Evolutionary conservation across 2,113 vertebrate species (phyloP).

Genomic region (Trachemys scripta): DNA sequence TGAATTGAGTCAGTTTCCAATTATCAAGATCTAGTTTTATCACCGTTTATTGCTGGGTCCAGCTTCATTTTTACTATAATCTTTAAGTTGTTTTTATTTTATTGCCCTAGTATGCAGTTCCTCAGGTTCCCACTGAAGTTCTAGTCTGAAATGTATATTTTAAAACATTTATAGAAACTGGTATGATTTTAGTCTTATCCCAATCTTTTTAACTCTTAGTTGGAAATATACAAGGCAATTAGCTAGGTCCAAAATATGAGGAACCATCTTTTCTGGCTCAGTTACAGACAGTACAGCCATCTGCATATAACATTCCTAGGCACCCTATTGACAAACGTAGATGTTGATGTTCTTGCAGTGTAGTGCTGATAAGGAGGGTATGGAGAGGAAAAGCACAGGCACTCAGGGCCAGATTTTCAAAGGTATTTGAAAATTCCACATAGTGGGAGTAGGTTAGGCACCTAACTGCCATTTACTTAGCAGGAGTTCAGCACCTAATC

Average conservation of each 20-base stretch:
- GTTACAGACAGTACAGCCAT: slow-evolving; percentile 45
- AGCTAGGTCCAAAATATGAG: slow-evolving; percentile 20
- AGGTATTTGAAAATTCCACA: not conserved
- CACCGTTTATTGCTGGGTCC: not conserved
- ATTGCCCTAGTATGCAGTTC: not conserved
- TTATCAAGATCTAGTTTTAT: not conserved
- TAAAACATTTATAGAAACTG: not conserved
- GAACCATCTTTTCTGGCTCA: slow-evolving; percentile 31
- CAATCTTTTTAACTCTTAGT: not conserved
- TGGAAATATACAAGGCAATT: slow-evolving; percentile 19
- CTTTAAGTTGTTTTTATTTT: not conserved
- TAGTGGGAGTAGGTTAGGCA: not conserved
- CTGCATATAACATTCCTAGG: not conserved
- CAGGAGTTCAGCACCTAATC: not conserved
- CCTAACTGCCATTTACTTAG: not conserved
- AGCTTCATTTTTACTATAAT: not conserved
- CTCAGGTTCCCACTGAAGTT: not conserved
- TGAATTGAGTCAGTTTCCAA: not conserved
- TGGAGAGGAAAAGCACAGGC: not conserved
- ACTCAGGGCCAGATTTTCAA: not conserved
- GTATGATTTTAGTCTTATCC: not conserved
- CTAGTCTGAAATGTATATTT: not conserved
- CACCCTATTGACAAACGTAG: slow-evolving; percentile 45
- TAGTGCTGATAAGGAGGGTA: not conserved
- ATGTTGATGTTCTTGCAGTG: slow-evolving; percentile 34